Conservation (phyloP, 2,113 vertebrate genomes). For the Saguinus midas region DNA sequence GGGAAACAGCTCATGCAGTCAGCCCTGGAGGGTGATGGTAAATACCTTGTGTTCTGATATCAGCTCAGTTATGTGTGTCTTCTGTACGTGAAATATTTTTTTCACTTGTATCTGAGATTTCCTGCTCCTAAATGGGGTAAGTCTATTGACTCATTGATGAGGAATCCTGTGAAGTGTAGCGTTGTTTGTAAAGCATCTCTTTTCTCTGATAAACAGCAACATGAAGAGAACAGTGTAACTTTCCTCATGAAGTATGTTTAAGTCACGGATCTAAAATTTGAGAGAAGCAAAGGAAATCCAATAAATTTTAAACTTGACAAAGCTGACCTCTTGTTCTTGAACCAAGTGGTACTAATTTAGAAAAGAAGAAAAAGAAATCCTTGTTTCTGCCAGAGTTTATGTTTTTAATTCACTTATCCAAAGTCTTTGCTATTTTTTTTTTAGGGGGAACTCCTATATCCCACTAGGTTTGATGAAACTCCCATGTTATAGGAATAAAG, state of each 20-base stretch:
- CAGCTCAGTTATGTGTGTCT: background rate
- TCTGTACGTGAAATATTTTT: background rate
- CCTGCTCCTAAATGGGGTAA: background rate
- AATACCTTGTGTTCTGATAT: too few relatives aligned
- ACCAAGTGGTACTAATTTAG: constrained; percentile 54
- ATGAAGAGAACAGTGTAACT: background rate
- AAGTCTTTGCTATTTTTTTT: background rate
- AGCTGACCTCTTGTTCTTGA: background rate
- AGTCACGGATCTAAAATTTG: background rate
- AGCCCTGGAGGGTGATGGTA: background rate
- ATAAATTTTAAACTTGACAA: background rate
- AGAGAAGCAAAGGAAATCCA: constrained; percentile 5
- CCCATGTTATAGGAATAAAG: background rate
- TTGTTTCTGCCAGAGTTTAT: constrained; percentile 11
- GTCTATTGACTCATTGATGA: background rate
- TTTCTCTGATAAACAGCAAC: background rate
- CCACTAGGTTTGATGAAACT: background rate
- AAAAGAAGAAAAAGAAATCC: background rate
- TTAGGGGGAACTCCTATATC: background rate
- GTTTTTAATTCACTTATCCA: constrained; percentile 41
- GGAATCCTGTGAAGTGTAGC: background rate
- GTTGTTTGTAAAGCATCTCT: background rate
- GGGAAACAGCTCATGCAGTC: rapidly evolving
- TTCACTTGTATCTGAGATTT: background rate
- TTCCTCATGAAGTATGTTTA: background rate